phyloP scores from a whole-genome alignment of 2,113 vertebrate genomes.

The Vidua chalybeata region DNA sequence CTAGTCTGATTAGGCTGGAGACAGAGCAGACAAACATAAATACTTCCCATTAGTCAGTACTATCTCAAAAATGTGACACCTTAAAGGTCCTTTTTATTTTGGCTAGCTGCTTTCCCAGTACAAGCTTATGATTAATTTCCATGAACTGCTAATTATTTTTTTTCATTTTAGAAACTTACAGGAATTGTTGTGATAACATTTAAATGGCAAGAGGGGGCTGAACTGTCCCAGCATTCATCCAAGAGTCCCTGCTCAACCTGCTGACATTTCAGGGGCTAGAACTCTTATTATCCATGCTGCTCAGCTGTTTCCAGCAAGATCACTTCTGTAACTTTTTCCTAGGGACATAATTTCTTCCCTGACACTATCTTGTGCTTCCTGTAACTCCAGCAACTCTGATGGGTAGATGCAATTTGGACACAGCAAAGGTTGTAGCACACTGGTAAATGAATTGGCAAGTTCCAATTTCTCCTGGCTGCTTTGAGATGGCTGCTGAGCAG shows the following conservation, averaged over 20 bases:
- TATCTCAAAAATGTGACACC: not conserved
- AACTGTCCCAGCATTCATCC: not conserved
- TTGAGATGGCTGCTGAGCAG: not conserved
- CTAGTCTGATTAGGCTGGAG: not conserved
- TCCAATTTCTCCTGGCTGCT: not conserved
- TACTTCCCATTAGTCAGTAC: not conserved
- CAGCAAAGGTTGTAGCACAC: not conserved
- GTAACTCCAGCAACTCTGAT: not conserved
- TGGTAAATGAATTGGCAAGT: not conserved
- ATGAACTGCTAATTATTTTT: slow-evolving; percentile 15
- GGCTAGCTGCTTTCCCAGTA: not conserved
- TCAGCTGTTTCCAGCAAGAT: not conserved
- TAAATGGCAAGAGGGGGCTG: slow-evolving; percentile 57
- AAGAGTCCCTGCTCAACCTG: not conserved
- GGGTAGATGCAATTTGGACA: not conserved
- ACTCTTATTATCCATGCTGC: not conserved
- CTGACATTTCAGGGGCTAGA: not conserved
- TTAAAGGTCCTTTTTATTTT: not conserved
- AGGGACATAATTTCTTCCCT: slow-evolving; percentile 14
- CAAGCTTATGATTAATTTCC: slow-evolving; percentile 26
- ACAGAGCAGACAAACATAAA: not conserved
- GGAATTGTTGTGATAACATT: slow-evolving; percentile 40
- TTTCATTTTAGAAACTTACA: slow-evolving; percentile 13
- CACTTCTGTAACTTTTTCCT: slow-evolving; percentile 15
- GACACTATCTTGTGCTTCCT: not conserved